A percentile compares a stretch with the other conserved stretches of the same genome.
These are phyloP conservation scores for Amphiduros pacificus DNA, from an alignment of 2,888 invertebrate genomes.

Conservation along the genomic window DNA sequence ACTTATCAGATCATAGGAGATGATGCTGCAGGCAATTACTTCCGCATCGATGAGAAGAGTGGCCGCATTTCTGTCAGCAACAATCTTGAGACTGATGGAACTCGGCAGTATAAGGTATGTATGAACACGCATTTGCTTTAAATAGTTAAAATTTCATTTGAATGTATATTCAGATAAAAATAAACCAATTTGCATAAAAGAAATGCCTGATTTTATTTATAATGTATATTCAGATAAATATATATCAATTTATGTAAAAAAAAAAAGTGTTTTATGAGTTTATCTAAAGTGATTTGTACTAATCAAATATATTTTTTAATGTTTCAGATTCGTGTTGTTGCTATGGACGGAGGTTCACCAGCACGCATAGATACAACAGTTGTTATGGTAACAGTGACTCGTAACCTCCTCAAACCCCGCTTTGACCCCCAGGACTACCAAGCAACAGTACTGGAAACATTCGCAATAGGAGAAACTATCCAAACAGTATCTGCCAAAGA, in stretches of 20 bases:
- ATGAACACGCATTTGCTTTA: no score
- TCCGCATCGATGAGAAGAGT: slow-evolving; percentile 34
- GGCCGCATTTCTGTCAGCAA: slow-evolving; percentile 32
- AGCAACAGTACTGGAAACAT: slow-evolving; percentile 37
- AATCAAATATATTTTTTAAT: background rate
- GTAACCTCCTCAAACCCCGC: slow-evolving; percentile 32
- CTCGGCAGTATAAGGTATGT: slow-evolving; percentile 39
- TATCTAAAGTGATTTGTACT: background rate
- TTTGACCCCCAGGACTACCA: slow-evolving; percentile 24
- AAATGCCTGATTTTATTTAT: no score
- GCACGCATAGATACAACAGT: slow-evolving; percentile 26
- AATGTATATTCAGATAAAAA: no score
- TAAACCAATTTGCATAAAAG: no score
- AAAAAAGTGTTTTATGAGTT: no score
- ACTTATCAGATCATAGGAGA: slow-evolving; percentile 49
- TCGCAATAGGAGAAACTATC: slow-evolving; percentile 37
- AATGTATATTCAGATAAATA: no score
- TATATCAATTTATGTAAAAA: no score
- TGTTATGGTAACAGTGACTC: slow-evolving; percentile 33
- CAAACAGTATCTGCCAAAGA: slow-evolving; percentile 40
- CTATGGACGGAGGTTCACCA: slow-evolving; percentile 41
- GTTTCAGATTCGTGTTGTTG: slow-evolving; percentile 38
- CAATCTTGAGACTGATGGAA: slow-evolving; percentile 34
- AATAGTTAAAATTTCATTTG: no score
- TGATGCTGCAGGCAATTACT: slow-evolving; percentile 41